Evolutionary conservation across 1,140 invertebrate species (phyloP).

Genomic region (Arctopsyche grandis): DNA sequence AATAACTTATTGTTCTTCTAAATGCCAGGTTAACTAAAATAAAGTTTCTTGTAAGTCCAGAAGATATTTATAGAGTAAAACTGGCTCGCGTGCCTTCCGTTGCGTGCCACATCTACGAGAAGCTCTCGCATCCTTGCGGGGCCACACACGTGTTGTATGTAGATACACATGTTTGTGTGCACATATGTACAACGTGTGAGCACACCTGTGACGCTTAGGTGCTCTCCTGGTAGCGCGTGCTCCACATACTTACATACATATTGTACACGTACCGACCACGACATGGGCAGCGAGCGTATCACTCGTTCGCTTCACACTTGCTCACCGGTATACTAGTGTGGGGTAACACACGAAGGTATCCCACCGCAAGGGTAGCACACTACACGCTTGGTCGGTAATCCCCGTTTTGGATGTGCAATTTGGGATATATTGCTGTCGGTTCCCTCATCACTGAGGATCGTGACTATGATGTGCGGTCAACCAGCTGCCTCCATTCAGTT

Average conservation of each 20-base stretch:
- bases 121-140: background rate
- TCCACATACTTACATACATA: slow-evolving; percentile 40
- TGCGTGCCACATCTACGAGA: background rate
- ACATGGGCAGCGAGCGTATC: background rate
- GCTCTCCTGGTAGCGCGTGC: slow-evolving; percentile 28
- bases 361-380: too few relatives aligned
- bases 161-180: background rate
- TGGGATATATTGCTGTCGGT: too few relatives aligned
- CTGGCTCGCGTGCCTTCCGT: background rate
- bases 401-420: too few relatives aligned
- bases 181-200: background rate
- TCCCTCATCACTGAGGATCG: too few relatives aligned
- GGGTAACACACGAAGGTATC: too few relatives aligned
- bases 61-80: too few relatives aligned
- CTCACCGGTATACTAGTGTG: background rate
- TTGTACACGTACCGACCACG: background rate
- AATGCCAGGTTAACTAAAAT: too few relatives aligned
- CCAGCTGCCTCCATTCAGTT: too few relatives aligned
- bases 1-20: too few relatives aligned
- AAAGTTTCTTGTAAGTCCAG: too few relatives aligned
- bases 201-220: slow-evolving; percentile 27
- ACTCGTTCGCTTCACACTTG: background rate
- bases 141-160: background rate
- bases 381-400: too few relatives aligned
- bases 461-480: too few relatives aligned